Percentiles rank a stretch among this genome's conserved stretches.
These are phyloP conservation scores for Microcebus murinus DNA, from an alignment of 2,113 vertebrate species.

Conservation along the genomic window DNA sequence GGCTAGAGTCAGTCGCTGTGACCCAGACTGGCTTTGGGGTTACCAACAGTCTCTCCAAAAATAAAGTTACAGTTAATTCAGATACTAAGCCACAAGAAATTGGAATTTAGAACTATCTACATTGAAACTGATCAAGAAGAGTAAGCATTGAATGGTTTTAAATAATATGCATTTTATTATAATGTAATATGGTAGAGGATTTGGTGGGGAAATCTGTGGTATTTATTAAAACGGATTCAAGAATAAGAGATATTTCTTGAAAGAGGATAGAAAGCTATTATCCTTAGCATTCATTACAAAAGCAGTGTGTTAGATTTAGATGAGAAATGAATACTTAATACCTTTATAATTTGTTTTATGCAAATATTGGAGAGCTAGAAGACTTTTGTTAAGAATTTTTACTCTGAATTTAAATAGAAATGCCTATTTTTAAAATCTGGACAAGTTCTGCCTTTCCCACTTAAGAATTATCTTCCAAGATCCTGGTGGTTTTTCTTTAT, in stretches of 20 bases:
- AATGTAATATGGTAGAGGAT: conserved; percentile 61
- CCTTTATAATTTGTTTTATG: conserved; percentile 71
- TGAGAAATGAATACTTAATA: conserved; percentile 74
- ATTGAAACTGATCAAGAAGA: conserved; percentile 46
- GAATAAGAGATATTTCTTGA: conserved; percentile 67
- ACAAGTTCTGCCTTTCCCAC: conserved; percentile 47
- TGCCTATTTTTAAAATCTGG: conserved; percentile 55
- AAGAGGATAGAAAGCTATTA: conserved; percentile 59
- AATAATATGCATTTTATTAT: conserved; percentile 56
- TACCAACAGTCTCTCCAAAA: neutral
- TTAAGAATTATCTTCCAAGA: conserved; percentile 29
- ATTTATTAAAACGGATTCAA: conserved; percentile 68
- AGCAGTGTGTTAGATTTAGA: conserved; percentile 69
- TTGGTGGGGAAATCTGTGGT: conserved; percentile 34
- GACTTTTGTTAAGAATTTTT: conserved; percentile 57
- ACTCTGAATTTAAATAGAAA: conserved; percentile 65
- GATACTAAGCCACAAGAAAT: neutral
- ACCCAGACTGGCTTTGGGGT: neutral
- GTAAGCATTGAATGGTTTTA: conserved; percentile 34
- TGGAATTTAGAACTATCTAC: neutral
- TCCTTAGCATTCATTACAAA: conserved; percentile 68
- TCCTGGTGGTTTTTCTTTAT: conserved; percentile 47
- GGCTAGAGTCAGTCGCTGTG: neutral
- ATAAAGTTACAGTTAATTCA: neutral
- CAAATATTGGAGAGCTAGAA: conserved; percentile 60